Conservation (phyloP, 2,797 vertebrate species). For the Cirrhinus mrigala region DNA sequence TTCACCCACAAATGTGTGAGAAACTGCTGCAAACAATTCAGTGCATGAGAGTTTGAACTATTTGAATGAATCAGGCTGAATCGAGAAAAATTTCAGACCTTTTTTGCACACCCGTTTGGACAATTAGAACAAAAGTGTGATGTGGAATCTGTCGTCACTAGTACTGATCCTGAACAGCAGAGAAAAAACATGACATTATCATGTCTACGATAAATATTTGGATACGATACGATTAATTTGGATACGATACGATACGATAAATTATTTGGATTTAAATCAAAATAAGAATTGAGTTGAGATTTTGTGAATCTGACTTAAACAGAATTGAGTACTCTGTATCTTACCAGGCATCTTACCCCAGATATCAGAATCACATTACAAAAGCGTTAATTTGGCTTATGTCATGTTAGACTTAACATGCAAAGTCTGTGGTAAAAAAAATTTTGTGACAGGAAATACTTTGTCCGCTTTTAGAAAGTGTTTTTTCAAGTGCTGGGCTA, state of each 20-base stretch:
- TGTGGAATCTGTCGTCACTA: too few relatives aligned
- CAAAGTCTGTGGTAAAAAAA: neutral
- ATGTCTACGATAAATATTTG: too few relatives aligned
- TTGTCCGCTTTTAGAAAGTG: slow-evolving; percentile 28
- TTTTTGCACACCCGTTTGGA: too few relatives aligned
- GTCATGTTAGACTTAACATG: slow-evolving; percentile 21
- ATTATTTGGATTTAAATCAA: neutral
- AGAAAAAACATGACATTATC: neutral
- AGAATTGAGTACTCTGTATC: neutral
- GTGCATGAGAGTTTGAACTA: too few relatives aligned
- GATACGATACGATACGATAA: too few relatives aligned
- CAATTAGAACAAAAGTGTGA: too few relatives aligned
- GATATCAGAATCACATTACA: neutral
- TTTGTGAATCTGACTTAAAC: neutral
- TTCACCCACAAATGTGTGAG: neutral
- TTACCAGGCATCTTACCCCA: neutral
- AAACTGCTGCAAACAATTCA: too few relatives aligned
- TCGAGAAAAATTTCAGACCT: too few relatives aligned
- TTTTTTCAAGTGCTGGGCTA: slow-evolving; percentile 4
- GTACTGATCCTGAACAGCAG: neutral
- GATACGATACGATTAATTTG: too few relatives aligned
- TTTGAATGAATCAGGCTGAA: too few relatives aligned
- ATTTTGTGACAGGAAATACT: slow-evolving; percentile 39
- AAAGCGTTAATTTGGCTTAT: slow-evolving; percentile 26
- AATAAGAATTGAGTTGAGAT: neutral